These are phyloP conservation scores for Holocentrus rufus DNA, from an alignment of 2,797 vertebrate genomes.

Conservation along the genomic window DNA sequence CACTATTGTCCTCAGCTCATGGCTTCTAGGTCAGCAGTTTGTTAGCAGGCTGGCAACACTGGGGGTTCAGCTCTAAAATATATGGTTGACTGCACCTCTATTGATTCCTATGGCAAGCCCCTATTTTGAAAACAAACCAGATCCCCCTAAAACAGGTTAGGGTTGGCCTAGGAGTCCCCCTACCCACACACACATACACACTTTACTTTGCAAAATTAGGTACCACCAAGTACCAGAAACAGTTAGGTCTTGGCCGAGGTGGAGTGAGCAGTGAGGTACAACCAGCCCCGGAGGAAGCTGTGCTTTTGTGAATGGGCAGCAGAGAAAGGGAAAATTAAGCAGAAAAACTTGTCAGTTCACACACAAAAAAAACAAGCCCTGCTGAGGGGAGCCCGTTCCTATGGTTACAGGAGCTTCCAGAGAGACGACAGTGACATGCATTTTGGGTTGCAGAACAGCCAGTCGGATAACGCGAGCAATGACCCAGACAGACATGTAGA, in stretches of 20 bases:
- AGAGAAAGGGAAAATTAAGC: conserved; percentile 38
- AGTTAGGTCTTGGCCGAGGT: conserved; percentile 16
- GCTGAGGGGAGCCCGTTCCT: conserved; percentile 52
- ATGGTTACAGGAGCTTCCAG: conserved; percentile 58
- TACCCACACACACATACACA: not conserved
- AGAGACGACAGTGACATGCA: conserved; percentile 36
- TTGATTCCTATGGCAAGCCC: conserved; percentile 45
- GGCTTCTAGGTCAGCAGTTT: conserved; percentile 74
- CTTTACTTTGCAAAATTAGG: not conserved
- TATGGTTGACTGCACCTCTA: conserved; percentile 60
- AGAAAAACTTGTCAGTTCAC: conserved; percentile 52
- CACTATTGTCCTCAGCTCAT: conserved; percentile 69
- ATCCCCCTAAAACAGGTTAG: conserved; percentile 25
- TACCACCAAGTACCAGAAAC: conserved; percentile 2
- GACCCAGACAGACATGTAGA: conserved; percentile 28
- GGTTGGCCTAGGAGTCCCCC: conserved; percentile 3
- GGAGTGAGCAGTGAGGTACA: conserved; percentile 18
- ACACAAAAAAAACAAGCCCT: conserved; percentile 49
- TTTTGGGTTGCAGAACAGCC: conserved; percentile 31
- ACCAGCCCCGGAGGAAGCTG: conserved; percentile 14
- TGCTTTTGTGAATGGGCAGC: conserved; percentile 50
- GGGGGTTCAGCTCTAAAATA: conserved; percentile 37
- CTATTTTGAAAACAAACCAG: conserved; percentile 35
- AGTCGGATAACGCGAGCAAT: conserved; percentile 14
- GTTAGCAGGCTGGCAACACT: conserved; percentile 35